These are phyloP conservation scores for Protosalanx chinensis DNA, from an alignment of 2,797 vertebrate species.

Conservation along the genomic window DNA sequence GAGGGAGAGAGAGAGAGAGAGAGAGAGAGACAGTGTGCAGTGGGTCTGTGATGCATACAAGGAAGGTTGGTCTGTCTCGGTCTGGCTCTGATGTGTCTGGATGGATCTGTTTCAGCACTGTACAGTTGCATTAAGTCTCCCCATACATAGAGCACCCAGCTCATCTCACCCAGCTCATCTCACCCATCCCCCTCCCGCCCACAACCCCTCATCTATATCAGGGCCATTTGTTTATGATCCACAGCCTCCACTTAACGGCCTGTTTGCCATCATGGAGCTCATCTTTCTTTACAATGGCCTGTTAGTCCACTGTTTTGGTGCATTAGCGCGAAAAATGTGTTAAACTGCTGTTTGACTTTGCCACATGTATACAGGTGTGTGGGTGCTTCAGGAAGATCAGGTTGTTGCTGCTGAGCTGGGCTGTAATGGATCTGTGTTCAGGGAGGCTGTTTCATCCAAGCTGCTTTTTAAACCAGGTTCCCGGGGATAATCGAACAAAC, in stretches of 20 bases:
- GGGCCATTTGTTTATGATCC: constrained; percentile 72
- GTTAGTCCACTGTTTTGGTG: constrained; percentile 51
- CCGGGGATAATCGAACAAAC: neutral
- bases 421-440: constrained; percentile 25
- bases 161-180: constrained; percentile 40
- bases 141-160: constrained; percentile 48
- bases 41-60: neutral
- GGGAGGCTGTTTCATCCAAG: neutral
- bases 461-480: neutral
- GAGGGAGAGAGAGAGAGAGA: constrained; percentile 13
- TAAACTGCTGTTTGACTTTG: constrained; percentile 62
- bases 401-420: constrained; percentile 36
- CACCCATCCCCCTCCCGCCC: constrained; percentile 27
- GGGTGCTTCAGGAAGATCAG: constrained; percentile 47
- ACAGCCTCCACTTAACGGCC: constrained; percentile 57
- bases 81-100: constrained; percentile 31
- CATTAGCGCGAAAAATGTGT: constrained; percentile 53
- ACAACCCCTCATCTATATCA: constrained; percentile 55
- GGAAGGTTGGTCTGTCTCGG: constrained; percentile 24
- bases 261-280: constrained; percentile 56
- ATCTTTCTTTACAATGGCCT: constrained; percentile 65
- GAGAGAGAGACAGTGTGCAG: neutral
- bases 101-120: constrained; percentile 51
- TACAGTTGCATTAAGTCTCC: constrained; percentile 46
- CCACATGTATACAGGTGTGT: constrained; percentile 45